These are phyloP conservation scores for Ips nitidus DNA, from an alignment of 1,140 invertebrate species.

Conservation along the genomic window DNA sequence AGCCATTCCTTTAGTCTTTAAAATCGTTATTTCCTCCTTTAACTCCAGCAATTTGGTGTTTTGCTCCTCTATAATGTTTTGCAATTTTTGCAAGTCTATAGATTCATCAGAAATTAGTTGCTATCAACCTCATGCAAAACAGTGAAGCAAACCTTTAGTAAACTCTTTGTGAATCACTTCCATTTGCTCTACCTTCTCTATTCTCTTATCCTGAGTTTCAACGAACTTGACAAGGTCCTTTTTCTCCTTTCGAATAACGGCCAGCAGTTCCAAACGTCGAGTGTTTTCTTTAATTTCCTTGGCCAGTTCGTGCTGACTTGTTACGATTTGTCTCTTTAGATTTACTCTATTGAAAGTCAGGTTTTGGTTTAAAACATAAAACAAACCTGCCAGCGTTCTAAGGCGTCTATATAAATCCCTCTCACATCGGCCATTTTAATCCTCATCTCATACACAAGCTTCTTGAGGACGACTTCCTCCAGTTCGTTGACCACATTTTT, in stretches of 20 bases:
- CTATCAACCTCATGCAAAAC: too few relatives aligned
- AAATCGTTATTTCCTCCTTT: constrained; percentile 45
- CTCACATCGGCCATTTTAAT: constrained; percentile 54
- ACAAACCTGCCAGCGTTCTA: constrained; percentile 45
- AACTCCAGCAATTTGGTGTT: constrained; percentile 38
- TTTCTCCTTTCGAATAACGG: constrained; percentile 60
- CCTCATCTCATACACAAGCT: constrained; percentile 58
- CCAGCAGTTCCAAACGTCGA: constrained; percentile 59
- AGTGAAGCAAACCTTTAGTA: constrained; percentile 44
- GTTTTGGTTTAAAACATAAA: constrained; percentile 14
- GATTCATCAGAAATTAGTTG: constrained; percentile 30
- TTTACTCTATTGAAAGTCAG: constrained; percentile 33
- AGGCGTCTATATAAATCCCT: constrained; percentile 51
- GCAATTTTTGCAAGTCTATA: constrained; percentile 49
- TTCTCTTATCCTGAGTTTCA: constrained; percentile 51
- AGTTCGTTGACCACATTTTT: constrained; percentile 51
- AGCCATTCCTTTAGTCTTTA: constrained; percentile 44
- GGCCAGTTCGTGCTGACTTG: constrained; percentile 52
- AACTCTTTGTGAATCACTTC: constrained; percentile 42
- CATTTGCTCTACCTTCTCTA: constrained; percentile 45
- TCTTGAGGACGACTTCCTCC: constrained; percentile 59
- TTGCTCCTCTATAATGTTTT: constrained; percentile 44
- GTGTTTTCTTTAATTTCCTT: constrained; percentile 58
- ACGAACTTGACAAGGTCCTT: constrained; percentile 53
- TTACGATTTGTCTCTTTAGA: constrained; percentile 45